phyloP scores from a whole-genome alignment of 2,888 invertebrate genomes.

The Eudemis profundana region DNA sequence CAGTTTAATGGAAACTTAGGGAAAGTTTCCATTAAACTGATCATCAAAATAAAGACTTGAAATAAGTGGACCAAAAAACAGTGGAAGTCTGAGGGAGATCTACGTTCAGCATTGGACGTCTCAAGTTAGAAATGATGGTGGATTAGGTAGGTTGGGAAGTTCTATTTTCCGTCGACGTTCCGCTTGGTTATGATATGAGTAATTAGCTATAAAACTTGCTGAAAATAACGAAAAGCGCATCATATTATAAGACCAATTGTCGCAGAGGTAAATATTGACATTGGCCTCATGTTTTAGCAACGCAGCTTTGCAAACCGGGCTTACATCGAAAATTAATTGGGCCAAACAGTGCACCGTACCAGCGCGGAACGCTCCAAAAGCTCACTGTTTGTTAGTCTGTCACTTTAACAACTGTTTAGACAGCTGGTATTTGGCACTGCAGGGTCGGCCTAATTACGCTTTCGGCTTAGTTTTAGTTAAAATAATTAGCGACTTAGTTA shows the following conservation, averaged over 20 bases:
- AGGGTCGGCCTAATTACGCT: constrained; percentile 25
- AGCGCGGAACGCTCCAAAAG: constrained; percentile 27
- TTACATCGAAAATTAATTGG: constrained; percentile 29
- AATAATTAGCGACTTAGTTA: constrained; percentile 24
- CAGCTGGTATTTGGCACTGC: constrained; percentile 40
- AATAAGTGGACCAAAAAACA: too few species aligned
- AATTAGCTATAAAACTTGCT: too few species aligned
- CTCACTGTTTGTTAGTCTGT: constrained; percentile 30
- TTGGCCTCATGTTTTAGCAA: not conserved
- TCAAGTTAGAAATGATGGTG: too few species aligned
- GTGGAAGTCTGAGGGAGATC: too few species aligned
- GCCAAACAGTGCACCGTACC: constrained; percentile 26
- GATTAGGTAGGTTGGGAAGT: too few species aligned
- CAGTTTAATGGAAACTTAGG: too few species aligned
- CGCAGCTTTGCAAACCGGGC: not conserved
- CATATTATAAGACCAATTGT: not conserved
- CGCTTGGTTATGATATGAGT: too few species aligned
- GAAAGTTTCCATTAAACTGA: too few species aligned
- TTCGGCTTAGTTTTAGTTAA: constrained; percentile 15
- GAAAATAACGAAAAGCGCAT: not conserved
- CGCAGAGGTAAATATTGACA: not conserved
- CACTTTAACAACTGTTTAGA: constrained; percentile 40
- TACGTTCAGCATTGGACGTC: too few species aligned
- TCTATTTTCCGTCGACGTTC: too few species aligned
- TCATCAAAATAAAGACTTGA: too few species aligned